Conservation (phyloP, 2,888 invertebrate genomes). For the Agonopterix alstromeriana region DNA sequence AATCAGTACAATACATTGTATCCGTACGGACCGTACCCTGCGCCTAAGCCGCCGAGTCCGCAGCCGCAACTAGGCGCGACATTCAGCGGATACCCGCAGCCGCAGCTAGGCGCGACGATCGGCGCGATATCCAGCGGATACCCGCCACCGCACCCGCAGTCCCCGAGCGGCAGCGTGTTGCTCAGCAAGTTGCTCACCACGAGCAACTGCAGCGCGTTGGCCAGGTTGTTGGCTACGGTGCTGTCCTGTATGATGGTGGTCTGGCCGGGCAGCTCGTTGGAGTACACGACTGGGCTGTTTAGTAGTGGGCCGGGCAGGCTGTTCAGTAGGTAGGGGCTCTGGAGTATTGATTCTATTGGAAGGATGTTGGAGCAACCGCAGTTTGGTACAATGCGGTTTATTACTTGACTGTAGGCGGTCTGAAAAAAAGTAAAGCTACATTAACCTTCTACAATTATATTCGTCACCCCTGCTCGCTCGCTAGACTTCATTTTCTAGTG, state of each 20-base stretch:
- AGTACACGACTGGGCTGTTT: neutral
- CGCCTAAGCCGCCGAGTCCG: neutral
- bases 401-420: conserved; percentile 17
- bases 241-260: conserved; percentile 49
- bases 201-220: conserved; percentile 52
- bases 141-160: neutral
- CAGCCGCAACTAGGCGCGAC: neutral
- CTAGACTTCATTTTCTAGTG: too few species aligned
- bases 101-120: neutral
- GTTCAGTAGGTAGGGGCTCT: neutral
- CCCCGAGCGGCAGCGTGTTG: conserved; percentile 35
- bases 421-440: conserved; percentile 19
- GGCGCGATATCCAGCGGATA: neutral
- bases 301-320: conserved; percentile 11
- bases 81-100: neutral
- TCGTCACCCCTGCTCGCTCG: too few species aligned
- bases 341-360: too few species aligned
- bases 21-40: too few species aligned
- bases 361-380: conserved; percentile 21
- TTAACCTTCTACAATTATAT: too few species aligned
- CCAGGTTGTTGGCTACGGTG: conserved; percentile 53
- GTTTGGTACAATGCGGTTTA: conserved; percentile 22
- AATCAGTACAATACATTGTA: neutral
- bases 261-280: conserved; percentile 9
- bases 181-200: conserved; percentile 55